phyloP scores from a whole-genome alignment of 2,113 vertebrate genomes.

The Natator depressus region DNA sequence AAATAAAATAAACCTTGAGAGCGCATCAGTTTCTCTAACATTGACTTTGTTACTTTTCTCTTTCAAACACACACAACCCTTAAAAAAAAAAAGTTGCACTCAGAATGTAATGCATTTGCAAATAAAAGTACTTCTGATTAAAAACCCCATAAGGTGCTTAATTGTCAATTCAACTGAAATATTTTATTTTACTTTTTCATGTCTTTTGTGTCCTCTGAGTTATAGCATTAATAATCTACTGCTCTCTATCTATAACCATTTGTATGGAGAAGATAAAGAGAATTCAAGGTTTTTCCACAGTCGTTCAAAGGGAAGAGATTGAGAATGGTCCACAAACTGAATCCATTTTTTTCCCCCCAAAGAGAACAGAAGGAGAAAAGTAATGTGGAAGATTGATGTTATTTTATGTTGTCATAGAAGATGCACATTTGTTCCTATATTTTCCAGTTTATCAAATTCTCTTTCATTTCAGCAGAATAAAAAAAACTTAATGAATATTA shows the following conservation, averaged over 20 bases:
- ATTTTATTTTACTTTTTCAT: neutral
- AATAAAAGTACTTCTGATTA: neutral
- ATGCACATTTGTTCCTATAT: neutral
- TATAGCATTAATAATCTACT: neutral
- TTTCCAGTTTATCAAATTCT: neutral
- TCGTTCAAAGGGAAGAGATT: neutral
- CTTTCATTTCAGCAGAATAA: neutral
- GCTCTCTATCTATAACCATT: neutral
- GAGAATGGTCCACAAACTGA: neutral
- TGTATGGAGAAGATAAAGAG: neutral
- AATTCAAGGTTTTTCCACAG: neutral
- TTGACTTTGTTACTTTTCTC: neutral
- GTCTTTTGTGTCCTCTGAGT: neutral
- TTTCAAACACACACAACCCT: neutral
- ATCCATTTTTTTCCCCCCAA: neutral
- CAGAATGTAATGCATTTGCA: neutral
- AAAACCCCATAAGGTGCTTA: neutral
- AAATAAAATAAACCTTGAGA: neutral
- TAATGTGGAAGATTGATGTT: neutral
- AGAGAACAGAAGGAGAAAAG: neutral
- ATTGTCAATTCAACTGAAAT: neutral
- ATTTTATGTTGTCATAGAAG: neutral
- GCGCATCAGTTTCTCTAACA: neutral
- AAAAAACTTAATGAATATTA: neutral
- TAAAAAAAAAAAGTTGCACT: neutral